A percentile compares a stretch with the other conserved stretches of the same genome.
phyloP scores from a whole-genome alignment of 2,113 vertebrate species.

The Neoarius graeffei region DNA sequence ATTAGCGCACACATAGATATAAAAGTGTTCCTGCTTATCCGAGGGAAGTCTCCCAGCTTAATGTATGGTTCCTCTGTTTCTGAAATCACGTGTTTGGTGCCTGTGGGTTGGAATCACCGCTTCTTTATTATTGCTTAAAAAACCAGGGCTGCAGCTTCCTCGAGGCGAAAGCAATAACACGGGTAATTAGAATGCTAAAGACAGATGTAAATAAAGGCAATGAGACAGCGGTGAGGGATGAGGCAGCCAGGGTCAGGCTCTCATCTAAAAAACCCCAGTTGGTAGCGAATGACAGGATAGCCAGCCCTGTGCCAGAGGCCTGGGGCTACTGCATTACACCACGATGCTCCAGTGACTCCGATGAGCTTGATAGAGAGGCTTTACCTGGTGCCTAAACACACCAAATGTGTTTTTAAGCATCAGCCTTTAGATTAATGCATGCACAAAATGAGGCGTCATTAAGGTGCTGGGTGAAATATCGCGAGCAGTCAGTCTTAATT shows the following conservation, averaged over 20 bases:
- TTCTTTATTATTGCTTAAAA: conserved; percentile 86
- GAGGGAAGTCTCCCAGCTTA: not conserved
- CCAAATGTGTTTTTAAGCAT: conserved; percentile 39
- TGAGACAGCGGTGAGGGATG: conserved; percentile 94
- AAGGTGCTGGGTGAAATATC: conserved; percentile 44
- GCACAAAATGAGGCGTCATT: conserved; percentile 48
- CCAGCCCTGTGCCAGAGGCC: conserved; percentile 75
- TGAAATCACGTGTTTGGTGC: conserved; percentile 58
- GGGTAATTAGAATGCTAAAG: conserved; percentile 99
- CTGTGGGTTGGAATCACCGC: conserved; percentile 69
- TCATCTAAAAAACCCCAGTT: conserved; percentile 82
- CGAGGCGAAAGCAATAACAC: conserved; percentile 98
- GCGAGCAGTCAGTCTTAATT: conserved; percentile 38
- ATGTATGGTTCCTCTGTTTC: conserved; percentile 45
- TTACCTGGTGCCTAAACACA: conserved; percentile 65
- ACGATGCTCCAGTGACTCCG: conserved; percentile 76
- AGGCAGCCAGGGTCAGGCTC: conserved; percentile 83
- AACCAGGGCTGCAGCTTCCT: conserved; percentile 86
- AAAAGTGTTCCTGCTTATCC: not conserved
- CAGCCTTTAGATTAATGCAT: conserved; percentile 57
- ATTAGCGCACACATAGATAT: not conserved
- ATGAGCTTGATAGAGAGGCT: conserved; percentile 75
- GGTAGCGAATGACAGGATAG: conserved; percentile 82
- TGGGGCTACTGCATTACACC: conserved; percentile 74
- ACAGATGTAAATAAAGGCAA: conserved; percentile 99